A percentile compares a stretch with the other conserved stretches of the same genome.
phyloP scores from a whole-genome alignment of 2,113 vertebrate genomes.

The Osmerus mordax region DNA sequence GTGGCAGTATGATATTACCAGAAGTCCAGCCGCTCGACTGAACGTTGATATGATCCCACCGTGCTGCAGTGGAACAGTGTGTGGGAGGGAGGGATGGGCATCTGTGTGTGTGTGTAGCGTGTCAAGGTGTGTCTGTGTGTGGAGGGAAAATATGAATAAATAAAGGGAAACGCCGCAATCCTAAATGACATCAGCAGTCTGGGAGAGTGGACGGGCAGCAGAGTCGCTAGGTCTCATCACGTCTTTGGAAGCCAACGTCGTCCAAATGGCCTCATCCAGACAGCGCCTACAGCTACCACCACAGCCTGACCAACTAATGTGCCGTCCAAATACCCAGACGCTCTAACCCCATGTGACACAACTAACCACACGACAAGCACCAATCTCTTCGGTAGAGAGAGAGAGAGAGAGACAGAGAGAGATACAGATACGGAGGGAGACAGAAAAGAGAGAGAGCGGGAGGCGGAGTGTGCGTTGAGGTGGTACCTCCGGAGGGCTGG shows the following conservation, averaged over 20 bases:
- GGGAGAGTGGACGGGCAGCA: too few relatives aligned
- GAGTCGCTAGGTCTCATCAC: too few relatives aligned
- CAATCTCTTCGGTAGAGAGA: background rate
- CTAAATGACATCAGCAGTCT: too few relatives aligned
- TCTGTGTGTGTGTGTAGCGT: background rate
- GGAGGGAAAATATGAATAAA: background rate
- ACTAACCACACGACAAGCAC: too few relatives aligned
- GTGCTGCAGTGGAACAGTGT: conserved; percentile 34
- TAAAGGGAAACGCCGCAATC: too few relatives aligned
- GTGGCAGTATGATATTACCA: conserved; percentile 56
- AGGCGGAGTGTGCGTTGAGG: background rate
- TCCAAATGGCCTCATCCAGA: background rate
- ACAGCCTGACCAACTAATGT: too few relatives aligned
- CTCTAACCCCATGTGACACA: too few relatives aligned
- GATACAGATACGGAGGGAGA: background rate
- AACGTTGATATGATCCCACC: background rate
- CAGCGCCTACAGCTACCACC: too few relatives aligned
- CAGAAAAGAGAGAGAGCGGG: conserved; percentile 13
- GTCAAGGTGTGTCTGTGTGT: conserved; percentile 1
- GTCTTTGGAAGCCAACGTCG: too few relatives aligned
- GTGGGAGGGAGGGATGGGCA: conserved; percentile 28
- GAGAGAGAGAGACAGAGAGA: background rate
- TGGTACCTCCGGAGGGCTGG: conserved; percentile 91
- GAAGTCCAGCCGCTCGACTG: background rate
- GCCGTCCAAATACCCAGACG: too few relatives aligned